Conservation (phyloP, 1,140 invertebrate species). For the Drosophila repleta region DNA sequence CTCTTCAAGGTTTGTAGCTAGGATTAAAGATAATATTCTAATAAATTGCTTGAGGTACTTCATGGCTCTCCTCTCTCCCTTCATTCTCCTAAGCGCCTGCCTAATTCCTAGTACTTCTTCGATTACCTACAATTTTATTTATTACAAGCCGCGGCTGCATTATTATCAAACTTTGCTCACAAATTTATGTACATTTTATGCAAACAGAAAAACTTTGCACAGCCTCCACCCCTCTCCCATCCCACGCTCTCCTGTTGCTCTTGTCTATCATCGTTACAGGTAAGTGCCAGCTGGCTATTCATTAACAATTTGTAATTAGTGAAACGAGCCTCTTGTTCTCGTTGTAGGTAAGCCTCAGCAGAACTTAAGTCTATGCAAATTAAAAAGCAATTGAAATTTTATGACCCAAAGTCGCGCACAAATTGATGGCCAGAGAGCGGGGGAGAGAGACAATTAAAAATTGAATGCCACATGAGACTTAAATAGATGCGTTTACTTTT, state of each 20-base stretch:
- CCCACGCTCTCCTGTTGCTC: neutral
- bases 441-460: conserved; percentile 64
- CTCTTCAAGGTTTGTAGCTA: too few relatives aligned
- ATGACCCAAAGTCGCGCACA: conserved; percentile 62
- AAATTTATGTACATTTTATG: conserved; percentile 46
- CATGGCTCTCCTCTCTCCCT: neutral
- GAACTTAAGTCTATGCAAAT: conserved; percentile 71
- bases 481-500: conserved; percentile 26
- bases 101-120: neutral
- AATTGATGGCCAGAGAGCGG: conserved; percentile 54
- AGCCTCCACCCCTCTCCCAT: neutral
- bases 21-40: too few relatives aligned
- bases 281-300: conserved; percentile 62
- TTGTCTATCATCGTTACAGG: conserved; percentile 48
- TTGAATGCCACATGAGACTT: conserved; percentile 71
- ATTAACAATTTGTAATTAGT: conserved; percentile 75
- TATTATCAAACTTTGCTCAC: conserved; percentile 33
- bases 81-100: neutral
- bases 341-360: conserved; percentile 32
- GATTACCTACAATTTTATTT: conserved; percentile 26
- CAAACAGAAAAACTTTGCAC: conserved; percentile 31
- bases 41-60: too few relatives aligned
- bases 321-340: conserved; percentile 29
- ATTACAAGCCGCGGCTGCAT: conserved; percentile 8
- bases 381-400: conserved; percentile 80